Base-by-base conservation (phyloP, 2,797 vertebrate genomes). In the Epinephelus malabaricus region DNA sequence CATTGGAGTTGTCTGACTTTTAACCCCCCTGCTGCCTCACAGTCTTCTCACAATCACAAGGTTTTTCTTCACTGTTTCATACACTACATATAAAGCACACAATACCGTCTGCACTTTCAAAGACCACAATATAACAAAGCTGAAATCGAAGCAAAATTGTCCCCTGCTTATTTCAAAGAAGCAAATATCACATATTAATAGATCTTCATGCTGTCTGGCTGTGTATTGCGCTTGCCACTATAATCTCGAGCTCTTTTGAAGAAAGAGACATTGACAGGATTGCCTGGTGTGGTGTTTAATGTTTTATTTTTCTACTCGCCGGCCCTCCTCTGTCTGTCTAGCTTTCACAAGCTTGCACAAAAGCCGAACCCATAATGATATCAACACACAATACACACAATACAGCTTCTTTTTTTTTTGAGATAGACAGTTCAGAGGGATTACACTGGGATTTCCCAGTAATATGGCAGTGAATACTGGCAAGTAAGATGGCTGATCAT, bases 131-230 rank as follows among this genome's bases (percentile, higher is more conserved):
- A 50, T 53, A 74, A 65, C 49, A 78, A 77, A 73, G 54, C 73
- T 55, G 21, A 67, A 68, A 79, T 69, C n/a, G 15, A 78, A 70
- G 46, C 38, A 59, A 76, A 83, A 77, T 53, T 60, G 23, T 75
- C 14, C 62, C 43, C 27, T 65, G 67, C 58, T 63, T 56, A 56
- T 78, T 81, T 76, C 69, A 82, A 65, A 86, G 74, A 79, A 17
- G 69, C 17, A 83, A 80, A 78, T 69, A 79, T 83, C 55, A 71
- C 70, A 78, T 60, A 78, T 83, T 69, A 79, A 80, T 78, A 70
- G 56, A 45, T 67, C 27, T 56, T 58, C 40, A 27, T 2, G 73
- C 76, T 62, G 78, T 60, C 69, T 64, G 40, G n/a, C n/a, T 25
- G 56, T 60, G 51, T 60, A 8, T 67, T 50, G 47, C 2, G 9